Conservation (phyloP, 2,113 vertebrate genomes). For the Agapornis roseicollis region DNA sequence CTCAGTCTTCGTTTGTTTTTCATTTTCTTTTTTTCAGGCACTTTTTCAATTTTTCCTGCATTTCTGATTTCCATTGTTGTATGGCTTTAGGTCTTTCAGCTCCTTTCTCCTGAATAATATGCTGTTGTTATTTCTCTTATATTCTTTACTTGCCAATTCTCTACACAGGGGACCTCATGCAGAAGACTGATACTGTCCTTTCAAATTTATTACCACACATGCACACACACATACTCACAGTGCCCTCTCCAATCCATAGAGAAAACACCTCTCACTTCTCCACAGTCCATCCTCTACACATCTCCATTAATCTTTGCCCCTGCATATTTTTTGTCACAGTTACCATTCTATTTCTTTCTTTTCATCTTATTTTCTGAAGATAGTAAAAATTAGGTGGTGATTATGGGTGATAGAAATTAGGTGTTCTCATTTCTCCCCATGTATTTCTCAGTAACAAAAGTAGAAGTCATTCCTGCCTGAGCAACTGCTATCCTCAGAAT, state of each 20-base stretch:
- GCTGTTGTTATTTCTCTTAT: background rate
- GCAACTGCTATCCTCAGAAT: rapidly evolving
- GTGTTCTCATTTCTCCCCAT: background rate
- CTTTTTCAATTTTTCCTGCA: background rate
- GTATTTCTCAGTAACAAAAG: background rate
- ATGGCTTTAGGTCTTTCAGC: background rate
- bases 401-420: background rate
- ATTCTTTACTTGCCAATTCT: background rate
- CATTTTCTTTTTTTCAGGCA: background rate
- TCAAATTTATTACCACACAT: background rate
- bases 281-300: background rate
- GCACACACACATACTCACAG: no score
- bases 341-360: background rate
- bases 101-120: background rate
- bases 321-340: background rate
- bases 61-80: background rate
- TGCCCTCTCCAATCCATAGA: background rate
- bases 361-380: background rate
- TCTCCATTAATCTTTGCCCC: background rate
- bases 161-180: background rate
- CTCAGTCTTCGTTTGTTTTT: background rate
- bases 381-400: background rate
- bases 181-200: background rate
- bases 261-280: background rate
- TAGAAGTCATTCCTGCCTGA: background rate